Evolutionary conservation across 2,888 invertebrate species (phyloP).

Genomic region (Morinoia aosen): DNA sequence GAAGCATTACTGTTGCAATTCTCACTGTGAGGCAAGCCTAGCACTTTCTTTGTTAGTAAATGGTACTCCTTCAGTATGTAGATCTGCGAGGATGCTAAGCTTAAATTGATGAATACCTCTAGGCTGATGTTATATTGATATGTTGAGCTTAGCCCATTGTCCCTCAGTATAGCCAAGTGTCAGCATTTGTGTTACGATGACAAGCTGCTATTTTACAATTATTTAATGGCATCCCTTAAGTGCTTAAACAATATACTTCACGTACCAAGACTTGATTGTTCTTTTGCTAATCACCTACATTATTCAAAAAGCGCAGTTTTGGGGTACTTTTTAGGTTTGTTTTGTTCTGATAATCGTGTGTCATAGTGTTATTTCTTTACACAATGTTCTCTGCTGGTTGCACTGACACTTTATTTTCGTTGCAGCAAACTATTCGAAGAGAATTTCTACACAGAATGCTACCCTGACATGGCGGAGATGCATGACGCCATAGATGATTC

Average conservation of each 20-base stretch:
- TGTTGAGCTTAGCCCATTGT: not conserved
- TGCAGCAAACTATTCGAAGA: conserved; percentile 76
- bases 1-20: too few relatives aligned
- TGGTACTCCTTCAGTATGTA: too few relatives aligned
- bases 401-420: not conserved
- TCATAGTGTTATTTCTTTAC: not conserved
- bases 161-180: not conserved
- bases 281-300: not conserved
- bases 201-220: not conserved
- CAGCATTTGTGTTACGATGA: not conserved
- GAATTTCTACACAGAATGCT: conserved; percentile 98
- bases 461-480: conserved; percentile 95
- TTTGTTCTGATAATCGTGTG: not conserved
- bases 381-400: not conserved
- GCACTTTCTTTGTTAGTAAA: too few relatives aligned
- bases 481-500: conserved; percentile 98
- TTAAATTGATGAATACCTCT: not conserved
- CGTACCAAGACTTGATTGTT: not conserved
- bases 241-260: not conserved
- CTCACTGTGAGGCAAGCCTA: too few relatives aligned
- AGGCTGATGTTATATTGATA: not conserved
- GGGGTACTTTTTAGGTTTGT: not conserved
- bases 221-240: not conserved
- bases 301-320: too few relatives aligned
- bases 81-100: not conserved